Evolutionary conservation across 2,888 invertebrate genomes (phyloP).

Genomic region (Aleiodes alternator): DNA sequence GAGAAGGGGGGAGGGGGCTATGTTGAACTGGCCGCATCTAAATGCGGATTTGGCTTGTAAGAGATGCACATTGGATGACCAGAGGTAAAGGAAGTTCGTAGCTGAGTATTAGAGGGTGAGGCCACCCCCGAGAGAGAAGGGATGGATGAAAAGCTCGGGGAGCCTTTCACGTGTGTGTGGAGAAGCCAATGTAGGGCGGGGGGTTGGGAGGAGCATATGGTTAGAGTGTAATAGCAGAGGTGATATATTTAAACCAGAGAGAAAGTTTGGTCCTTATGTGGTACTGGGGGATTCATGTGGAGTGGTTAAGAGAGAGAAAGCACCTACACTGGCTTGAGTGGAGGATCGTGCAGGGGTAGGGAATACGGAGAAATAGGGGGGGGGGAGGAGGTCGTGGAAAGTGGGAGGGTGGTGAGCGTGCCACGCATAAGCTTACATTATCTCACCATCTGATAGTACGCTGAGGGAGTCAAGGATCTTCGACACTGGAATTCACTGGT

Average conservation of each 20-base stretch:
- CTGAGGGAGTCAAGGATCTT: slow-evolving; percentile 36
- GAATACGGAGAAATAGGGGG: slow-evolving; percentile 33
- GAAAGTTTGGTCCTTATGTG: slow-evolving; percentile 69
- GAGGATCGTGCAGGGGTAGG: slow-evolving; percentile 8
- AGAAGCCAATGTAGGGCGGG: slow-evolving; percentile 14
- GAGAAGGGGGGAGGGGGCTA: slow-evolving; percentile 40
- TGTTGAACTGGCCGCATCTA: slow-evolving; percentile 59
- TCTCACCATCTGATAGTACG: slow-evolving; percentile 73
- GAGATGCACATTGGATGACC: slow-evolving; percentile 49
- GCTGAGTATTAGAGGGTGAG: slow-evolving; percentile 31
- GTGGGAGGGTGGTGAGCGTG: slow-evolving; percentile 67
- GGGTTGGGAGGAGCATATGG: slow-evolving; percentile 65
- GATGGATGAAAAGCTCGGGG: slow-evolving; percentile 29
- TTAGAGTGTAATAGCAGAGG: slow-evolving; percentile 71
- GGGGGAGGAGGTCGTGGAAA: slow-evolving; percentile 53
- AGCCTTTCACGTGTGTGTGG: slow-evolving; percentile 18
- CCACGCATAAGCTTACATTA: slow-evolving; percentile 76
- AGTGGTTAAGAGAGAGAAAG: slow-evolving; percentile 9
- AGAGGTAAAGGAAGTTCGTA: slow-evolving; percentile 36
- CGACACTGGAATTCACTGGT: slow-evolving; percentile 22
- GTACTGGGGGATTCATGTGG: slow-evolving; percentile 37
- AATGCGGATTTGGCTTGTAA: slow-evolving; percentile 54
- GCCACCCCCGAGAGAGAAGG: slow-evolving; percentile 24
- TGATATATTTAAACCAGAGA: slow-evolving; percentile 73
- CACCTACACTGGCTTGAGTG: slow-evolving; percentile 28